phyloP scores from a whole-genome alignment of 1,140 invertebrate species.

The Cepaea nemoralis region DNA sequence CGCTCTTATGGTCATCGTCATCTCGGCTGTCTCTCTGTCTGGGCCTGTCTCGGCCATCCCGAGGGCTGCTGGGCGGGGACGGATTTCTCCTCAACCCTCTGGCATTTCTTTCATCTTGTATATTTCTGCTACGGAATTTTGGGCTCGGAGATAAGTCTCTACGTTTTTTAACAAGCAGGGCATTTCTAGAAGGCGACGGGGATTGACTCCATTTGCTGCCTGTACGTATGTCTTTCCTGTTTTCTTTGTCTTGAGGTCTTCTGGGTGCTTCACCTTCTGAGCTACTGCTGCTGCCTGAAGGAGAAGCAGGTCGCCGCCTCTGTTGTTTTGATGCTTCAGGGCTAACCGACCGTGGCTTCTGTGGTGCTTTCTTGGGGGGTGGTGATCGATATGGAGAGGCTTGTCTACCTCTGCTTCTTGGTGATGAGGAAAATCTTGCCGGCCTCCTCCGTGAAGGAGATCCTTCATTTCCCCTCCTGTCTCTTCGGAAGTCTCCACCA shows the following conservation, averaged over 20 bases:
- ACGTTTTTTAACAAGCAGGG: background rate
- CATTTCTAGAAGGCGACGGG: background rate
- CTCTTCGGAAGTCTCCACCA: background rate
- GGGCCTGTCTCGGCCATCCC: background rate
- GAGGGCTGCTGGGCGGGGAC: background rate
- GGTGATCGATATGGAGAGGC: background rate
- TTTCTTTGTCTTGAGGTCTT: constrained; percentile 1
- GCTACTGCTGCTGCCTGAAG: constrained; percentile 35
- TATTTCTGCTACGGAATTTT: background rate
- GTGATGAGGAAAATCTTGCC: background rate
- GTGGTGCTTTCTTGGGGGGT: constrained; percentile 2
- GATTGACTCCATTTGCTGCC: constrained; percentile 19
- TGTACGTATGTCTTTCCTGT: background rate
- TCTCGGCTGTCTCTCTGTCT: constrained; percentile 13
- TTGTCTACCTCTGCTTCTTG: constrained; percentile 18
- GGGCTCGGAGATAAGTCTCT: constrained; percentile 11
- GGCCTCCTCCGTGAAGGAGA: constrained; percentile 23
- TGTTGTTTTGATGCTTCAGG: background rate
- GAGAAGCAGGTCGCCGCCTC: background rate
- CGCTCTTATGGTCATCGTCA: background rate
- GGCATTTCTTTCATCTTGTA: background rate
- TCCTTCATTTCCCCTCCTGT: background rate
- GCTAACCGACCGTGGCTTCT: background rate
- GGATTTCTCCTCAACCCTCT: background rate
- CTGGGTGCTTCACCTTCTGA: constrained; percentile 29